Conservation (phyloP, 1,140 invertebrate species). For the Tetramorium alpestre region DNA sequence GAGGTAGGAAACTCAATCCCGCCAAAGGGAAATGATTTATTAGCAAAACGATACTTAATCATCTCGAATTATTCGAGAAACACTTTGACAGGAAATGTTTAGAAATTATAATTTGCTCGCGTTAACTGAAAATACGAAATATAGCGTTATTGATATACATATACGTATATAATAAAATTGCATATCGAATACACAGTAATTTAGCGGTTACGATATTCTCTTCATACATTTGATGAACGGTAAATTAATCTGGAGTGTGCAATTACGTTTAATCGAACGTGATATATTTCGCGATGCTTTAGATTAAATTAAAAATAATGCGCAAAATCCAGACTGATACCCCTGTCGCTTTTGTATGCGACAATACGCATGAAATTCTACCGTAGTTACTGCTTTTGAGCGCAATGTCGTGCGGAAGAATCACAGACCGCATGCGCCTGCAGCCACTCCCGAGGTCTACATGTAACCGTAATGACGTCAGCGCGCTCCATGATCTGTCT, state of each 20-base stretch:
- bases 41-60: background rate
- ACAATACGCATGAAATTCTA: constrained; percentile 21
- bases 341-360: background rate
- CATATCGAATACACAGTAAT: background rate
- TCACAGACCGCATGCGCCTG: constrained; percentile 51
- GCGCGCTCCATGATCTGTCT: constrained; percentile 25
- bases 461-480: constrained; percentile 58
- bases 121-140: background rate
- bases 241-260: background rate
- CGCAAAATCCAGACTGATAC: background rate
- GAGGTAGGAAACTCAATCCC: background rate
- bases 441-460: constrained; percentile 47
- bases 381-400: constrained; percentile 24
- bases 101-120: background rate
- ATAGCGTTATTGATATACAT: background rate
- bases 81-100: background rate
- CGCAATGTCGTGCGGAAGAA: constrained; percentile 18
- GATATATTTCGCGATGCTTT: constrained; percentile 1
- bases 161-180: background rate
- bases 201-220: background rate
- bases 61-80: background rate
- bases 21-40: background rate
- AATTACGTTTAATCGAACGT: constrained; percentile 14
- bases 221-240: background rate
- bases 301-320: background rate